These are phyloP conservation scores for Ciconia maguari DNA, from an alignment of 2,113 vertebrate genomes.

Conservation along the genomic window DNA sequence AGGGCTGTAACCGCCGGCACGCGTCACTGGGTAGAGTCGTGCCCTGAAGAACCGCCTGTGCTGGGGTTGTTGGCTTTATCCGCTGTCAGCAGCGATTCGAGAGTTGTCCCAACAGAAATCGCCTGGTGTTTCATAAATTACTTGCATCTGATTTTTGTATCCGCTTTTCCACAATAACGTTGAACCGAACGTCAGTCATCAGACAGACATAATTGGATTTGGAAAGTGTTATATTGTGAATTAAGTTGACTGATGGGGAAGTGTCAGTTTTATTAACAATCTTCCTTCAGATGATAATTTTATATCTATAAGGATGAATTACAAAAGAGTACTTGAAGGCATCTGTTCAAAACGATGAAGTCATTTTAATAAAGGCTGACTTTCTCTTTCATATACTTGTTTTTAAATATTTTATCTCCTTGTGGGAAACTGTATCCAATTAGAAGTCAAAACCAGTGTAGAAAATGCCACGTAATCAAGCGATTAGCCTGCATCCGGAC, in stretches of 20 bases:
- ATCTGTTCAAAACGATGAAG: slow-evolving; percentile 32
- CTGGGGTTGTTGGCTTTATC: not conserved
- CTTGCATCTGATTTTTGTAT: not conserved
- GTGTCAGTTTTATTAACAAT: slow-evolving; percentile 64
- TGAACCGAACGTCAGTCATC: slow-evolving; percentile 13
- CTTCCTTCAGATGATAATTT: slow-evolving; percentile 62
- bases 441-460: not conserved
- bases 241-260: slow-evolving; percentile 69
- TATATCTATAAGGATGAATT: slow-evolving; percentile 49
- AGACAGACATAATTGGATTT: slow-evolving; percentile 56
- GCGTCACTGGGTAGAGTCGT: fast-evolving
- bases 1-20: not conserved
- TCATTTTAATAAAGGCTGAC: slow-evolving; percentile 42
- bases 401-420: slow-evolving; percentile 54
- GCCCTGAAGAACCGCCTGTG: not conserved
- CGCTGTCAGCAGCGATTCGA: fast-evolving
- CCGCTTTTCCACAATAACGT: slow-evolving; percentile 16
- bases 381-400: slow-evolving; percentile 30
- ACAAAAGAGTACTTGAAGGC: slow-evolving; percentile 46
- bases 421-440: not conserved
- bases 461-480: not conserved
- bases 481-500: not conserved
- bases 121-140: not conserved
- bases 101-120: not conserved
- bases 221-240: slow-evolving; percentile 59